A percentile compares a stretch with the other conserved stretches of the same genome.
Evolutionary conservation across 2,113 vertebrate genomes (phyloP).

Genomic region (Chamaetylas fuelleborni): DNA sequence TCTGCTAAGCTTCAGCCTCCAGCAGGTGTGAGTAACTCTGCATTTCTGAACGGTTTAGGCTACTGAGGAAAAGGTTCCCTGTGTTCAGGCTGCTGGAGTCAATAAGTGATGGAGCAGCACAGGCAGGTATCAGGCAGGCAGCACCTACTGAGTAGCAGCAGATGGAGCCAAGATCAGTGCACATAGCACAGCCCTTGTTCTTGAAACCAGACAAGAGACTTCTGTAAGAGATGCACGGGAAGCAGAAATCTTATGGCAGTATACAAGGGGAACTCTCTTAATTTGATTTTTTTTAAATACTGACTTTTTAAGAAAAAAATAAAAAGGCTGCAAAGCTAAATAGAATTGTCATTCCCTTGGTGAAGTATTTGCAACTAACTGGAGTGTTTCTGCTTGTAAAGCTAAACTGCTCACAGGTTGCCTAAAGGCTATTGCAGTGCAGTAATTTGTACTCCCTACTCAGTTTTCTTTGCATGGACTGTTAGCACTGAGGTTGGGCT

Average conservation of each 20-base stretch:
- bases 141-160: background rate
- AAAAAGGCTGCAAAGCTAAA: constrained; percentile 15
- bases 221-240: background rate
- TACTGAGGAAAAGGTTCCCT: background rate
- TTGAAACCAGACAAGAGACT: background rate
- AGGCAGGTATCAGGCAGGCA: background rate
- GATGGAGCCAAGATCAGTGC: background rate
- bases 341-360: background rate
- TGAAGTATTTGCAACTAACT: background rate
- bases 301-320: constrained; percentile 40
- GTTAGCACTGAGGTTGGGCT: background rate
- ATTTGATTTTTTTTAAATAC: background rate
- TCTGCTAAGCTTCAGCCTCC: background rate
- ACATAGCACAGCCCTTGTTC: background rate
- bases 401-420: background rate
- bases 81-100: background rate
- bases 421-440: background rate
- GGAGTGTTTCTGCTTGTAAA: background rate
- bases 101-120: background rate
- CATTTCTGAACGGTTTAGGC: background rate
- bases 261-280: background rate
- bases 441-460: background rate
- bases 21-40: background rate
- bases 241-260: background rate
- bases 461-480: background rate